phyloP scores from a whole-genome alignment of 2,113 vertebrate species.

The Daboia siamensis region DNA sequence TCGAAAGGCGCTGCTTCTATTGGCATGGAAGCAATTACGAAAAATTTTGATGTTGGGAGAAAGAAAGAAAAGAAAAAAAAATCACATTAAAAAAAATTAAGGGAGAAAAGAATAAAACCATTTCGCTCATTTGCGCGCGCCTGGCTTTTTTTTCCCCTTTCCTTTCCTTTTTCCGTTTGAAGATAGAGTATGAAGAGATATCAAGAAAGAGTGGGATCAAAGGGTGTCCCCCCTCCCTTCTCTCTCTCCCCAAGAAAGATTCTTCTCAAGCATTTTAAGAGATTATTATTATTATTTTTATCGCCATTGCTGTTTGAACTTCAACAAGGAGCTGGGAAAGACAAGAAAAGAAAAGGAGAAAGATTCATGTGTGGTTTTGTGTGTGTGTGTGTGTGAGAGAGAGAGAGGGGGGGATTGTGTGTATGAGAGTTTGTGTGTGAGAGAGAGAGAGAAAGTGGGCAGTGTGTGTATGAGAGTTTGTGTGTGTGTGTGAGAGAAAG shows the following conservation, averaged over 20 bases:
- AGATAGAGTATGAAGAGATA: conserved; percentile 77
- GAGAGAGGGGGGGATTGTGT: no score
- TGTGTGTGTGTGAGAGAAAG: no score
- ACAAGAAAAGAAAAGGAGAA: conserved; percentile 75
- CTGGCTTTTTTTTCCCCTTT: conserved; percentile 18
- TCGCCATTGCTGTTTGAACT: conserved; percentile 55
- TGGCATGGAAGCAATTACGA: conserved; percentile 91
- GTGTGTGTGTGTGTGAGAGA: background rate
- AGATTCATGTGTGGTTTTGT: conserved; percentile 13
- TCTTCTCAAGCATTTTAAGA: conserved; percentile 71
- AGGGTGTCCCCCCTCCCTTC: conserved; percentile 51
- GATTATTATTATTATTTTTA: conserved; percentile 65
- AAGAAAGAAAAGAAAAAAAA: conserved; percentile 28
- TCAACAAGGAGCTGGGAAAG: conserved; percentile 72
- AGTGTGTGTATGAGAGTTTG: no score
- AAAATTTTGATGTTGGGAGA: conserved; percentile 89
- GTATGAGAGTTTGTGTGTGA: no score
- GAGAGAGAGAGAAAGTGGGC: no score
- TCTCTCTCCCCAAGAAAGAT: conserved; percentile 60
- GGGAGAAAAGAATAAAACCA: conserved; percentile 65
- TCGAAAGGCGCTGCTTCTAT: conserved; percentile 65
- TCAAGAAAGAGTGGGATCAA: conserved; percentile 77
- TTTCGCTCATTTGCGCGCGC: conserved; percentile 68
- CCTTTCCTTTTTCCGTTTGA: conserved; percentile 46
- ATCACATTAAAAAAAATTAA: background rate